Evolutionary conservation across 2,888 invertebrate species (phyloP).

Genomic region (Congeria kusceri): DNA sequence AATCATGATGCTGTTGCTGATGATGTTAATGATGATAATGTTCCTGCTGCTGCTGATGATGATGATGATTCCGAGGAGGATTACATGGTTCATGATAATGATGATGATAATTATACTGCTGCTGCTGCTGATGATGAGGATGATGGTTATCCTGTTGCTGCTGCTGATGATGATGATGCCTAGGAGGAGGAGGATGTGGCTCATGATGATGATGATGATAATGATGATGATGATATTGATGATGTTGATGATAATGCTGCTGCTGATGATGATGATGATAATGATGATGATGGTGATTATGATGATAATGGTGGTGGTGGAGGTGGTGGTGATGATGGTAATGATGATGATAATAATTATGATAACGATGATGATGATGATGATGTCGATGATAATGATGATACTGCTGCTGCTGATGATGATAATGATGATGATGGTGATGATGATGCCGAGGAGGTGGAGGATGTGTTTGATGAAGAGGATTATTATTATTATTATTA

Average conservation of each 20-base stretch:
- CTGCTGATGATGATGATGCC: too few species aligned
- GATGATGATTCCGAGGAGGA: too few species aligned
- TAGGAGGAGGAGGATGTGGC: too few species aligned
- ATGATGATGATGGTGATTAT: constrained; percentile 1
- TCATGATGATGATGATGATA: background rate
- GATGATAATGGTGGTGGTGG: background rate
- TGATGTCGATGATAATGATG: background rate
- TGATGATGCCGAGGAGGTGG: constrained; percentile 9
- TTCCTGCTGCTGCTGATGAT: too few species aligned
- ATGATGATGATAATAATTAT: background rate
- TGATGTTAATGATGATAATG: too few species aligned
- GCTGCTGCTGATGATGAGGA: too few species aligned
- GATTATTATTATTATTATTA: background rate
- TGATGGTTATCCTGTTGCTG: too few species aligned
- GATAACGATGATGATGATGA: constrained; percentile 9
- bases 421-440: constrained; percentile 29
- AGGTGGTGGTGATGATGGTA: background rate
- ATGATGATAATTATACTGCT: too few species aligned
- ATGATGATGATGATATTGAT: background rate
- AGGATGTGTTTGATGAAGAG: constrained; percentile 6
- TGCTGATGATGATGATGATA: background rate
- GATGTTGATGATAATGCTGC: background rate
- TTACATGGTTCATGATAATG: too few species aligned
- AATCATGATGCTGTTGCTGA: too few species aligned
- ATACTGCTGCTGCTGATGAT: constrained; percentile 3